Evolutionary conservation across 1,140 invertebrate species (phyloP).

Genomic region (Galleria mellonella): DNA sequence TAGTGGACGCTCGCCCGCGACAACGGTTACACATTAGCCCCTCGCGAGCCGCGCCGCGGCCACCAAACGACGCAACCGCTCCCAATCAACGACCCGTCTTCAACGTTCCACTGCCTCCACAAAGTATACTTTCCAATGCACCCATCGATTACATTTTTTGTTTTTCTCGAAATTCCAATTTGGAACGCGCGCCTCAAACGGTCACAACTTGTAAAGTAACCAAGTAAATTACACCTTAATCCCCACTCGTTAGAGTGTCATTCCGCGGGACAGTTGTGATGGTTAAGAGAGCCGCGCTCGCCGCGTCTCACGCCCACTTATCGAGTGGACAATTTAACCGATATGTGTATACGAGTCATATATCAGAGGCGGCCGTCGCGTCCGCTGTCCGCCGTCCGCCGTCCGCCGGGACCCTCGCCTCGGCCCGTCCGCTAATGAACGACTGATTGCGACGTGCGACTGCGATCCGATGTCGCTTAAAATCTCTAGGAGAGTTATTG

Average conservation of each 20-base stretch:
- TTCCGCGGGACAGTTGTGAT: background rate
- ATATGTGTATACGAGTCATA: slow-evolving; percentile 57
- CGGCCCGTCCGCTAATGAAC: background rate
- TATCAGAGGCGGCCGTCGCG: slow-evolving; percentile 32
- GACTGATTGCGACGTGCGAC: too few relatives aligned
- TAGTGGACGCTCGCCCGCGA: slow-evolving; percentile 38
- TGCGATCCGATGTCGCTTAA: too few relatives aligned
- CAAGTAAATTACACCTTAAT: background rate
- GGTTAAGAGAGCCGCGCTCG: background rate
- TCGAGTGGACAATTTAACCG: slow-evolving; percentile 58
- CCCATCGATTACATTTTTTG: background rate
- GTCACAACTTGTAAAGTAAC: background rate
- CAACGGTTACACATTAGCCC: slow-evolving; percentile 57
- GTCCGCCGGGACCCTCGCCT: slow-evolving; percentile 4
- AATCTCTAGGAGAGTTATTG: too few relatives aligned
- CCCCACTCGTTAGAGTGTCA: background rate
- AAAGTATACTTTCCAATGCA: background rate
- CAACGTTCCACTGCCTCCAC: background rate
- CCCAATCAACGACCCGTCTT: background rate
- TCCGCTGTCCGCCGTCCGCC: slow-evolving; percentile 13
- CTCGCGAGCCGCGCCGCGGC: slow-evolving; percentile 3
- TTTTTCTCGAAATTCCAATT: background rate
- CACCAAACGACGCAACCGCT: background rate
- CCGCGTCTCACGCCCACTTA: slow-evolving; percentile 52
- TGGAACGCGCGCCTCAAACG: background rate